phyloP scores from a whole-genome alignment of 2,888 invertebrate species.

The Apamea anceps region DNA sequence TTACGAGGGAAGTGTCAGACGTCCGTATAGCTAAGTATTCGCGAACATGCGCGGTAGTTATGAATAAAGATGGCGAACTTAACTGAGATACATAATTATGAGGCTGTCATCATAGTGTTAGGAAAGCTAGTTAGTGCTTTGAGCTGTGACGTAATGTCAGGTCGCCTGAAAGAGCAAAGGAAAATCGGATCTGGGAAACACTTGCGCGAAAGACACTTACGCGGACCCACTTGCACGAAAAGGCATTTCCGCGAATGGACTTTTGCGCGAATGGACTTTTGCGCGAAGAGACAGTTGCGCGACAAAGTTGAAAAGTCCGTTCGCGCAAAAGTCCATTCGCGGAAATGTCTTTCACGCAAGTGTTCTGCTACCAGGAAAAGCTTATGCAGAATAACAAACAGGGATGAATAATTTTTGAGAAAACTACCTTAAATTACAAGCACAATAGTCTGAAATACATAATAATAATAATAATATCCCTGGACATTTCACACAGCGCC shows the following conservation, averaged over 20 bases:
- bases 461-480: too few relatives aligned
- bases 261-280: too few relatives aligned
- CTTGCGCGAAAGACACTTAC: too few relatives aligned
- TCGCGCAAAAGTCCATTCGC: too few relatives aligned
- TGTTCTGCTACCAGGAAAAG: background rate
- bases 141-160: conserved; percentile 9
- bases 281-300: too few relatives aligned
- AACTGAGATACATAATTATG: conserved; percentile 24
- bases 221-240: too few relatives aligned
- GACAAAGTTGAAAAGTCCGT: too few relatives aligned
- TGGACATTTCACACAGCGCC: too few relatives aligned
- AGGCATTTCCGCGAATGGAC: too few relatives aligned
- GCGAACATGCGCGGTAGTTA: conserved; percentile 66
- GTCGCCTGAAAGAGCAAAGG: background rate
- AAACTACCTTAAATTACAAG: background rate
- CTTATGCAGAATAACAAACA: background rate
- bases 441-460: too few relatives aligned
- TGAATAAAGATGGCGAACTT: conserved; percentile 69
- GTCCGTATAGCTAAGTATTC: conserved; percentile 63
- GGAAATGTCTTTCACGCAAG: too few relatives aligned
- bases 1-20: conserved; percentile 64
- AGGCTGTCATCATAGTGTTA: conserved; percentile 12
- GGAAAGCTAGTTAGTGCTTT: conserved; percentile 9
- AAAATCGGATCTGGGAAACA: background rate
- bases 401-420: background rate